Percentiles rank a stretch among this genome's conserved stretches.
Evolutionary conservation across 2,797 vertebrate species (phyloP).

Genomic region (Falco cherrug): DNA sequence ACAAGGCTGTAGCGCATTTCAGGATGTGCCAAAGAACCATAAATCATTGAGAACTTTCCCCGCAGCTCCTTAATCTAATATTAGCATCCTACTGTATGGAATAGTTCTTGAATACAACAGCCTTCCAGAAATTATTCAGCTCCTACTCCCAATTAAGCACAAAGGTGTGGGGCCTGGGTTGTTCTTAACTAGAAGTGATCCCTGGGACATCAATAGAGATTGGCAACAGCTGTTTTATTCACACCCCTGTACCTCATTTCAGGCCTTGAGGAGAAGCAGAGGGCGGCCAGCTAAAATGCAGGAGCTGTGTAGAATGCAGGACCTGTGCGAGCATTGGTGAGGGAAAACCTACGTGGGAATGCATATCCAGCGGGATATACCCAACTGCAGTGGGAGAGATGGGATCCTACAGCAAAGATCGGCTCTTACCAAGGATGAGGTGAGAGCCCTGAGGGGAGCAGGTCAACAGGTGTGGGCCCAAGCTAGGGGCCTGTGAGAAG

Average conservation of each 20-base stretch:
- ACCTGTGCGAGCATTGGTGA: fast-evolving
- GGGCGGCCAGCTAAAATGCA: neutral
- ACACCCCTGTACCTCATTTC: neutral
- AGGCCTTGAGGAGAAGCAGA: neutral
- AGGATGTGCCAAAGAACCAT: neutral
- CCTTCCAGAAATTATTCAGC: neutral
- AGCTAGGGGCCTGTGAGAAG: neutral
- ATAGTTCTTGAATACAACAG: too few species aligned
- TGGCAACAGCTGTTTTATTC: neutral
- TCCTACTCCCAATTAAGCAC: neutral
- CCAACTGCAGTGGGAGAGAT: neutral
- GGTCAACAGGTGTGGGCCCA: neutral
- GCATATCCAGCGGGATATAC: too few species aligned
- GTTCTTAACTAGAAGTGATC: neutral
- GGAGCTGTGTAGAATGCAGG: neutral
- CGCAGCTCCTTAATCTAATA: neutral
- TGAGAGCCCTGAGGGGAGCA: neutral
- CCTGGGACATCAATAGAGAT: neutral
- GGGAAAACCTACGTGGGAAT: neutral
- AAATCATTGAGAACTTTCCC: neutral
- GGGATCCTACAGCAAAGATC: neutral
- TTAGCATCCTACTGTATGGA: fast-evolving
- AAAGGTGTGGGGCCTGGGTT: fast-evolving
- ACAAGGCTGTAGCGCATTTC: neutral
- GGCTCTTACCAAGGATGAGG: neutral